Conservation (phyloP, 2,113 vertebrate genomes). For the Atrichornis clamosus region DNA sequence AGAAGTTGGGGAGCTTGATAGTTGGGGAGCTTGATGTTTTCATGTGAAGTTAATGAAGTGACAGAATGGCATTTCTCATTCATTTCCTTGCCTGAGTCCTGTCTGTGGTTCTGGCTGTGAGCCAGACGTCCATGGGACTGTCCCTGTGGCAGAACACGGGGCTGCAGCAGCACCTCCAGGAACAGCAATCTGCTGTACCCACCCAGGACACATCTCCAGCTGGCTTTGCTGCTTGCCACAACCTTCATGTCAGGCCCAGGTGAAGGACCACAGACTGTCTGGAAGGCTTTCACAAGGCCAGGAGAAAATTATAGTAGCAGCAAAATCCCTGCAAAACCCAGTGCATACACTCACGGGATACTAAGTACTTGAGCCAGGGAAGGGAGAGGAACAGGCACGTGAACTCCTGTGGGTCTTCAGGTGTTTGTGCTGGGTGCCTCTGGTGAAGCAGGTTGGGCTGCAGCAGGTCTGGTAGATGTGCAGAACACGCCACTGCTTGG, state of each 20-base stretch:
- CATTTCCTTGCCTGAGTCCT: not conserved
- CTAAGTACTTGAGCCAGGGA: not conserved
- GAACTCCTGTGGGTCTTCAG: not conserved
- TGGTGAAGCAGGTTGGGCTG: not conserved
- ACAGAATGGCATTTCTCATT: not conserved
- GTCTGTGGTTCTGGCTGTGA: not conserved
- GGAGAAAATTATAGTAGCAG: not conserved
- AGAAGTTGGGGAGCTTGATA: not conserved
- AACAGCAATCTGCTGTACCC: not conserved
- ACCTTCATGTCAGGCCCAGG: not conserved
- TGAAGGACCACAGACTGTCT: not conserved
- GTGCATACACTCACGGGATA: accelerated
- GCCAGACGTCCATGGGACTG: not conserved
- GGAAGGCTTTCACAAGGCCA: not conserved
- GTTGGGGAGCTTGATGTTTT: not conserved
- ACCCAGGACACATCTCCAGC: accelerated
- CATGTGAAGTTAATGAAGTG: not conserved
- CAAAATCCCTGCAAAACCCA: not conserved
- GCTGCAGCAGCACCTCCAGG: not conserved
- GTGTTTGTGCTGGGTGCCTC: not conserved
- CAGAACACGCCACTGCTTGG: not conserved
- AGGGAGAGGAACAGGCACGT: accelerated
- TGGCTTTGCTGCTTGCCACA: not conserved
- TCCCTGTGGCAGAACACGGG: not conserved
- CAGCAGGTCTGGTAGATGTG: not conserved